phyloP scores from a whole-genome alignment of 2,113 vertebrate species.

The Vicugna pacos region DNA sequence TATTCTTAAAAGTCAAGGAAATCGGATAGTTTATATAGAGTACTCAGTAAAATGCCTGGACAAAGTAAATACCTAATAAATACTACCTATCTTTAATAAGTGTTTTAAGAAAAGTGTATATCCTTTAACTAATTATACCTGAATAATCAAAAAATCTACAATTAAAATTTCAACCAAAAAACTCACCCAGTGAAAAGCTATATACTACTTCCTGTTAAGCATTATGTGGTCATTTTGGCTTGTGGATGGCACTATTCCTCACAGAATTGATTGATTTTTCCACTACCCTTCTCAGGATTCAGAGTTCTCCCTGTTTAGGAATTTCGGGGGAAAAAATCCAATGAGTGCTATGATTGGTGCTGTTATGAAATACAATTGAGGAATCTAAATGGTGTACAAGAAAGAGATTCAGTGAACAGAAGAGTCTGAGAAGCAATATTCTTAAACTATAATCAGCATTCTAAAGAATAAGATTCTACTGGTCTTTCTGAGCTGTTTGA shows the following conservation, averaged over 20 bases:
- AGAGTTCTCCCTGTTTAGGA: not conserved
- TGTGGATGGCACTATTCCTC: not conserved
- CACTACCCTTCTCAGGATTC: not conserved
- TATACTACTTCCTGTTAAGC: not conserved
- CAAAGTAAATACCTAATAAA: conserved; percentile 48
- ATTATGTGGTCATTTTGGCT: not conserved
- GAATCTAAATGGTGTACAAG: not conserved
- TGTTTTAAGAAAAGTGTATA: not conserved
- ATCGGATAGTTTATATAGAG: not conserved
- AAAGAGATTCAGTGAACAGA: conserved; percentile 33
- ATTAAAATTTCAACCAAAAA: not conserved
- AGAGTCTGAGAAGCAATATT: conserved; percentile 26
- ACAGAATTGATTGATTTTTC: not conserved
- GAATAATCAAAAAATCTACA: not conserved
- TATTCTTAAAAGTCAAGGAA: not conserved
- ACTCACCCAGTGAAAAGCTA: not conserved
- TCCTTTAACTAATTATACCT: not conserved
- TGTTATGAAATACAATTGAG: conserved; percentile 34
- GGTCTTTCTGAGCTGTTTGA: conserved; percentile 31
- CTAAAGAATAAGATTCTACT: conserved; percentile 43
- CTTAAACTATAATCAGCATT: conserved; percentile 45
- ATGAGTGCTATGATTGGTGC: not conserved
- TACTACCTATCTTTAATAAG: not conserved
- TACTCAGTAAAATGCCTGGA: not conserved
- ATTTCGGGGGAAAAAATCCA: not conserved